Evolutionary conservation across 2,113 vertebrate species (phyloP), one percentile per base, ranked within the genome.

Genomic region (Mixornis gularis): DNA sequence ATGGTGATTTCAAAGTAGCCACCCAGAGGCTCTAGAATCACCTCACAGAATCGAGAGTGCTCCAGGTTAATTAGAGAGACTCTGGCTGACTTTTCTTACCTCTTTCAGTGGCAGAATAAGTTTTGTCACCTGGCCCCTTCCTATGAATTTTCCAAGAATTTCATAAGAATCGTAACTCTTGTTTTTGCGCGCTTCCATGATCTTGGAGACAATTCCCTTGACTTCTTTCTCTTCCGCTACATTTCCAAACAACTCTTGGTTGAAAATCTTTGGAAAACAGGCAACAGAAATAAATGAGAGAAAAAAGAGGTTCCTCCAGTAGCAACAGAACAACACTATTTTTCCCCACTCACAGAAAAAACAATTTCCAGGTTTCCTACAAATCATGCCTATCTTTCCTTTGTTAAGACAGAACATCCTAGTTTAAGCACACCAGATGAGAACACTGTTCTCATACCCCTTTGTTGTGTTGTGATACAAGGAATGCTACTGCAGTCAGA

Each of bases 121-220:
- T 66, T 98, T 98, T 2, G 97, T 98, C 91, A 99, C 96, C 43
- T 98, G 98, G 40, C 98, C 97, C 82, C 97, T 98, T 91, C 99
- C 98, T 79, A 98, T 97, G 93, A 98, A 99, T 85, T 96, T 98
- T 18, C 97, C 99, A 91, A 99, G 98, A 83, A 99, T 97, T 98
- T 99, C 98, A 4, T 99, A 99, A 12, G 99, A 99, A 89, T 99
- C 98, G 0, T 98, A 99, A 93, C 99, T 99, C 95, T 99, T 99
- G 97, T 98, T 99, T 97, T 98, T 98, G 40, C 99, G 98, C 0
- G 99, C 99, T 96, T 99, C 99, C 99, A 99, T 99, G 83, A 99
- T 97, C 96, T 99, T 99, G 82, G 99, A 99, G 53, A 99, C 97
- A 17, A 99, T 99, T 52, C 99, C 99, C 59, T 98, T 99, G 56